Conservation (phyloP, 2,113 vertebrate species). For the Nothobranchius furzeri region DNA sequence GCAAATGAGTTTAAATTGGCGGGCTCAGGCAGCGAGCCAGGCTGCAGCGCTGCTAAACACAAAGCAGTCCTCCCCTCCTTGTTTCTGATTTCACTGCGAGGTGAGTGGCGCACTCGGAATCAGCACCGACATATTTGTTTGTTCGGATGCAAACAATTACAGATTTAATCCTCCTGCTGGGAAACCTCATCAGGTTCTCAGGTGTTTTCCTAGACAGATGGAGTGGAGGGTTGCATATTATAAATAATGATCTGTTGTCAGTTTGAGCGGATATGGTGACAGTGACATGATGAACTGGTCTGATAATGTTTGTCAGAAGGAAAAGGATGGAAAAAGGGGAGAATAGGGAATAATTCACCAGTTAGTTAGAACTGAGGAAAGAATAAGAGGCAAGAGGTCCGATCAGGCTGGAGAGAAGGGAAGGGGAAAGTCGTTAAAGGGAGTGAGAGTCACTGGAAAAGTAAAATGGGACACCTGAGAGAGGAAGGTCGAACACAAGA, state of each 20-base stretch:
- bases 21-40: constrained; percentile 18
- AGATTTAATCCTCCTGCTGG: background rate
- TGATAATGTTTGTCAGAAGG: constrained; percentile 3
- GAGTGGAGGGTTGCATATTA: background rate
- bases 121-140: background rate
- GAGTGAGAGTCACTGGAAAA: constrained; percentile 8
- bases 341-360: background rate
- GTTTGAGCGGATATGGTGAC: background rate
- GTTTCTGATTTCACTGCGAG: constrained; percentile 1
- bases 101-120: constrained; percentile 1
- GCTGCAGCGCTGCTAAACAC: background rate
- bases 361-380: background rate
- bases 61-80: background rate
- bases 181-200: background rate
- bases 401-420: background rate
- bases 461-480: background rate
- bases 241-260: constrained; percentile 1
- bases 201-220: background rate
- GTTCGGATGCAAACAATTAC: background rate
- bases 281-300: constrained; percentile 7
- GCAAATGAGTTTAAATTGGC: background rate
- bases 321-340: background rate
- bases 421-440: background rate
- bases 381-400: background rate
- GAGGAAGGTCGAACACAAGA: constrained; percentile 8